A percentile compares a stretch with the other conserved stretches of the same genome.
Conservation (phyloP, 2,888 invertebrate genomes). For the Octodonta nipae region DNA sequence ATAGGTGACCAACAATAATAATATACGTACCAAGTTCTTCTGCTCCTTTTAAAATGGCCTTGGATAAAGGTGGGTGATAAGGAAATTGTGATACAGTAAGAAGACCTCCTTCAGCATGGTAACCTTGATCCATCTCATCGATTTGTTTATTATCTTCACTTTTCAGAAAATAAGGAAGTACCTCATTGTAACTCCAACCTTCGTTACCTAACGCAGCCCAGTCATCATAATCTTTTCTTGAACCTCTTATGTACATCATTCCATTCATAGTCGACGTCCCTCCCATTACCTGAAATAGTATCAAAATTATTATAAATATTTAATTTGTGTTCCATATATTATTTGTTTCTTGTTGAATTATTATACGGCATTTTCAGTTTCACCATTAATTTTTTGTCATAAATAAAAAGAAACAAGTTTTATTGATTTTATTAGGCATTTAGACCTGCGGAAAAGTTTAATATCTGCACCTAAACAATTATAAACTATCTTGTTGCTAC, state of each 20-base stretch:
- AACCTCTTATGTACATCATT: constrained; percentile 90
- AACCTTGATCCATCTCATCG: constrained; percentile 59
- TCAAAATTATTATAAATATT: too few species aligned
- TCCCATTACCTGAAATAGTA: constrained; percentile 66
- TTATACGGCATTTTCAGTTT: too few species aligned
- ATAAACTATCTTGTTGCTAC: too few species aligned
- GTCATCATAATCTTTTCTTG: constrained; percentile 71
- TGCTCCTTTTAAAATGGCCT: constrained; percentile 63
- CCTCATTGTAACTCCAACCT: constrained; percentile 82
- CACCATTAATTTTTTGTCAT: too few species aligned
- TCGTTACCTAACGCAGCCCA: constrained; percentile 78
- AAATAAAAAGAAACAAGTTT: too few species aligned
- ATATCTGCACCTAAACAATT: too few species aligned
- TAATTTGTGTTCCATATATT: too few species aligned
- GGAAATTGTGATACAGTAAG: constrained; percentile 70
- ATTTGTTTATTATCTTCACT: constrained; percentile 67
- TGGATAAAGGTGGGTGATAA: constrained; percentile 72
- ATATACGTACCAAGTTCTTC: constrained; percentile 66
- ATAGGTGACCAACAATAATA: too few species aligned
- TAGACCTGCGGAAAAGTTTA: too few species aligned
- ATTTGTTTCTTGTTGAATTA: too few species aligned
- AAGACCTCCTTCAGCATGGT: constrained; percentile 64
- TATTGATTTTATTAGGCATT: too few species aligned
- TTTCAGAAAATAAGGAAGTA: constrained; percentile 78
- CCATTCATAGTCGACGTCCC: constrained; percentile 90